Evolutionary conservation across 2,888 invertebrate genomes (phyloP).

Genomic region (Cynaeus angustus): DNA sequence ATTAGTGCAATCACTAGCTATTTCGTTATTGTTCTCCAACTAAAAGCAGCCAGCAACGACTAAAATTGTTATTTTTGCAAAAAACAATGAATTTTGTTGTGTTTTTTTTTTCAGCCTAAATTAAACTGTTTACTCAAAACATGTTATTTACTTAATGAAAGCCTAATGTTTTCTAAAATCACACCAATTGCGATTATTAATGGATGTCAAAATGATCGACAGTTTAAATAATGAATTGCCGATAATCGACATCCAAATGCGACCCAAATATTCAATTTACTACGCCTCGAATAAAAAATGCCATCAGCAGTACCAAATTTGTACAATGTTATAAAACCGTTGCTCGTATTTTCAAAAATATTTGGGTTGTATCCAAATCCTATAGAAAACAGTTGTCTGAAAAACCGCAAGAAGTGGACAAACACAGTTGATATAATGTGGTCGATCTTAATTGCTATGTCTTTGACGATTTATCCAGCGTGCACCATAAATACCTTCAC

Average conservation of each 20-base stretch:
- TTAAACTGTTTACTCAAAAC: no score
- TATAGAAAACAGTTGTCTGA: not conserved
- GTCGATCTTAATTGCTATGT: not conserved
- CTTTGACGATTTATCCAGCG: slow-evolving; percentile 12
- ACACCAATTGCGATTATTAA: no score
- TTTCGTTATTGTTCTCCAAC: slow-evolving; percentile 24
- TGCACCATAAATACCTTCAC: not conserved
- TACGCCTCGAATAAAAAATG: slow-evolving; percentile 17
- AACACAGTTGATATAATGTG: slow-evolving; percentile 2
- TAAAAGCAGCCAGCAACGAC: slow-evolving; percentile 9
- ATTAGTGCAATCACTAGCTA: slow-evolving; percentile 21
- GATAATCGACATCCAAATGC: no score
- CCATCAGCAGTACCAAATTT: not conserved
- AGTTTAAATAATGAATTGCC: not conserved
- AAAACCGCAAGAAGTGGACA: not conserved
- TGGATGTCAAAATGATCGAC: slow-evolving; percentile 1
- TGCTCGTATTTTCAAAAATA: slow-evolving; percentile 29
- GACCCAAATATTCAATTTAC: no score
- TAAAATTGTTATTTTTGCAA: not conserved
- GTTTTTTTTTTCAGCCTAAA: no score
- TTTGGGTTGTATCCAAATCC: slow-evolving; percentile 21
- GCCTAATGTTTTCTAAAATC: no score
- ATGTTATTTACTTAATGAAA: no score
- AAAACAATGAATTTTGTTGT: no score
- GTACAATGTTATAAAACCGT: slow-evolving; percentile 8